Evolutionary conservation across 2,888 invertebrate species (phyloP).

Genomic region (Petrophora chlorosata): DNA sequence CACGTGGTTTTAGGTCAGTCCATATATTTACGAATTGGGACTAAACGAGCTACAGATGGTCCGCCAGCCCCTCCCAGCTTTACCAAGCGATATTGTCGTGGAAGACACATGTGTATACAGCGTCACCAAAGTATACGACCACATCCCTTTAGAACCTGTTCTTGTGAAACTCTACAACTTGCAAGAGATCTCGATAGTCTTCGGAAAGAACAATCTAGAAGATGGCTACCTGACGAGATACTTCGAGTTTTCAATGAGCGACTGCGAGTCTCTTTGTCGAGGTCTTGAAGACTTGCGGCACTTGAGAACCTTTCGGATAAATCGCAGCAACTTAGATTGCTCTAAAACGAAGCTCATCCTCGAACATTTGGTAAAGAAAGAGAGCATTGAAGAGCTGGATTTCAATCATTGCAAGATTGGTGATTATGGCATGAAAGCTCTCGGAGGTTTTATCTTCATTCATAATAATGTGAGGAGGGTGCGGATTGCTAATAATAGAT

Average conservation of each 20-base stretch:
- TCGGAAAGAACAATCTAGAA: conserved; percentile 72
- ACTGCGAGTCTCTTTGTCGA: conserved; percentile 83
- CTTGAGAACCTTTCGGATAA: conserved; percentile 81
- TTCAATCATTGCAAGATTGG: conserved; percentile 86
- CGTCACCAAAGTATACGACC: conserved; percentile 74
- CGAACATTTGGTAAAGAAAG: conserved; percentile 77
- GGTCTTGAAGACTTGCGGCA: conserved; percentile 74
- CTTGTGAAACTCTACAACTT: conserved; percentile 79
- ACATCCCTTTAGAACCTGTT: conserved; percentile 84
- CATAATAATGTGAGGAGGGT: conserved; percentile 77
- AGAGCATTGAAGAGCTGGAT: conserved; percentile 83
- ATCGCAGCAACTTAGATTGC: conserved; percentile 84
- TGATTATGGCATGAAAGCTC: conserved; percentile 85
- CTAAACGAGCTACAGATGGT: conserved; percentile 81
- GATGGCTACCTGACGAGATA: conserved; percentile 83
- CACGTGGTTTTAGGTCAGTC: conserved; percentile 66
- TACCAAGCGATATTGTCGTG: conserved; percentile 54
- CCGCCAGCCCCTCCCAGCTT: conserved; percentile 71
- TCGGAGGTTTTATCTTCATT: conserved; percentile 81
- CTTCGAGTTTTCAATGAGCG: conserved; percentile 84
- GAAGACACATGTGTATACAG: conserved; percentile 70
- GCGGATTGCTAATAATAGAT: conserved; percentile 82
- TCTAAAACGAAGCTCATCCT: conserved; percentile 83
- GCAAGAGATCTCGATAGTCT: conserved; percentile 73
- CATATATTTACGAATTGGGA: conserved; percentile 77